Conservation (phyloP, 2,797 vertebrate genomes). For the Pangasius larnaudii region DNA sequence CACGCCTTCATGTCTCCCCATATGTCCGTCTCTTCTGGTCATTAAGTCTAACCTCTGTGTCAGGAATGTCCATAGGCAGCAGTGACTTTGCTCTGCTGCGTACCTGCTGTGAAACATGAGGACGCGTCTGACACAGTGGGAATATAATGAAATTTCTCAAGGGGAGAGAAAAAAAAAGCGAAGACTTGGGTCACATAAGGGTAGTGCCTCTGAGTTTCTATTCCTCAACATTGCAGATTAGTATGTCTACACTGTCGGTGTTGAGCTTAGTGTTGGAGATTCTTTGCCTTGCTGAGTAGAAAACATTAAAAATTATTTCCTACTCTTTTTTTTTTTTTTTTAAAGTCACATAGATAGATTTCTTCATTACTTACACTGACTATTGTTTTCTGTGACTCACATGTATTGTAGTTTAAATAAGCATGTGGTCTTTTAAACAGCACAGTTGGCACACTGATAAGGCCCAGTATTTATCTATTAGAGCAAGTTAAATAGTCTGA, state of each 20-base stretch:
- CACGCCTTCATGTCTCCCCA: conserved; percentile 49
- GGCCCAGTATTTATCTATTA: background rate
- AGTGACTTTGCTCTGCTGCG: conserved; percentile 8
- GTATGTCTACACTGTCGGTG: background rate
- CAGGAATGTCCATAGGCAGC: conserved; percentile 48
- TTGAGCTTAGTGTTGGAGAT: background rate
- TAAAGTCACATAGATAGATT: background rate
- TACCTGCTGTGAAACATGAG: conserved; percentile 37
- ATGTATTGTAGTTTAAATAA: conserved; percentile 12
- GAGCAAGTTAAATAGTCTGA: background rate
- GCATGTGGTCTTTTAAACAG: background rate
- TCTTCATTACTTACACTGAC: background rate
- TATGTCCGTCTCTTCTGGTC: conserved; percentile 52
- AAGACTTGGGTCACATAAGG: conserved; percentile 31
- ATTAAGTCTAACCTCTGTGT: conserved; percentile 56
- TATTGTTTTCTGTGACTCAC: background rate
- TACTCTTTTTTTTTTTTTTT: background rate
- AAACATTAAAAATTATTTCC: too few relatives aligned
- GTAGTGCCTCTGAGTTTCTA: background rate
- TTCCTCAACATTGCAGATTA: background rate
- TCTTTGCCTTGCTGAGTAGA: background rate
- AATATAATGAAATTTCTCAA: conserved; percentile 51
- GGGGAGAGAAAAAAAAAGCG: background rate
- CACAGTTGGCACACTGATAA: conserved; percentile 11
- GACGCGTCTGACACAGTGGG: conserved; percentile 26